Conservation (phyloP, 2,113 vertebrate species). For the Anoura caudifer region DNA sequence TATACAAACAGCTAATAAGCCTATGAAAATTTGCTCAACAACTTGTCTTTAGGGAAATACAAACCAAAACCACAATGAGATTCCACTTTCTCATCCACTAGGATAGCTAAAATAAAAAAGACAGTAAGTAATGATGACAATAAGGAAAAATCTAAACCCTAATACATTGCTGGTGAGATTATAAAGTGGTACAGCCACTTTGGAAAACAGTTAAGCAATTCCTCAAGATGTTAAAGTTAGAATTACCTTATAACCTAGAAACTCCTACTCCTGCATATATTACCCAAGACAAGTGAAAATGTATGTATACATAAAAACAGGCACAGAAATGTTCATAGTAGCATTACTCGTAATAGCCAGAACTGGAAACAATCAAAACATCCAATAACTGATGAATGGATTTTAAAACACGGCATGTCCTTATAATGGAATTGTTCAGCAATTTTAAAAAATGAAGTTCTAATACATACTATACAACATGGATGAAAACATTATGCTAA, state of each 20-base stretch:
- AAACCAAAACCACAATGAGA: conserved; percentile 2
- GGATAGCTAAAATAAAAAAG: not conserved
- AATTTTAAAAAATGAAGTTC: not conserved
- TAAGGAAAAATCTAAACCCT: not conserved
- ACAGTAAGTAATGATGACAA: not conserved
- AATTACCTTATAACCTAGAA: not conserved
- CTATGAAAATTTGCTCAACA: not conserved
- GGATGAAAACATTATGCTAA: not conserved
- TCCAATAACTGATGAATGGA: not conserved
- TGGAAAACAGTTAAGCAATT: not conserved
- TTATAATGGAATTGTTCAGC: not conserved
- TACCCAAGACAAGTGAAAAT: not conserved
- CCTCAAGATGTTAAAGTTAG: not conserved
- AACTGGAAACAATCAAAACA: not conserved
- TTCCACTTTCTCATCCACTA: not conserved
- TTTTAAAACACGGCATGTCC: not conserved
- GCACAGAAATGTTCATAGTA: not conserved
- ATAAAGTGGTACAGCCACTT: not conserved
- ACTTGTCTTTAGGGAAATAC: not conserved
- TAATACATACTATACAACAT: not conserved
- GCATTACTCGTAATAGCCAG: not conserved
- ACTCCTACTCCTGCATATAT: not conserved
- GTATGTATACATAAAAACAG: not conserved
- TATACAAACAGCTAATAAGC: not conserved
- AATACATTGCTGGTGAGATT: not conserved